phyloP scores from a whole-genome alignment of 64 coral and sea anemone species.

The Stichodactyla helianthus region DNA sequence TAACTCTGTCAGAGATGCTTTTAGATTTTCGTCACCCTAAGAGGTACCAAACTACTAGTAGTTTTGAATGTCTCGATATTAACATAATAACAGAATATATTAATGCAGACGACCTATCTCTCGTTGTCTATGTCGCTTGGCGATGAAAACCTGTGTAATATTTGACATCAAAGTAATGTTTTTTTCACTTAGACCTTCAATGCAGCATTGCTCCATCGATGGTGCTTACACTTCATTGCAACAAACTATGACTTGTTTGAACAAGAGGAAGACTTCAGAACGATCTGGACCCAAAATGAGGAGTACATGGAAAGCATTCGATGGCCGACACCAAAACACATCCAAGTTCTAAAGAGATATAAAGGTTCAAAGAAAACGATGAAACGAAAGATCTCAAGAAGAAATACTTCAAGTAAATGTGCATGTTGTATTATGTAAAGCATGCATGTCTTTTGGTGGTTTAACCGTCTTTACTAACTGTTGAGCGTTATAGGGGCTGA shows the following conservation, averaged over 20 bases:
- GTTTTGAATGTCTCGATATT: too few species aligned
- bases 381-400: background rate
- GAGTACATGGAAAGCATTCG: conserved; percentile 27
- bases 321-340: conserved; percentile 20
- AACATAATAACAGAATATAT: too few species aligned
- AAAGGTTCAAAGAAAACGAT: background rate
- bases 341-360: conserved; percentile 26
- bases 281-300: conserved; percentile 13
- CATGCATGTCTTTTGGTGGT: background rate
- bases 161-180: background rate
- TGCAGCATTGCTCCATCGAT: conserved; percentile 19
- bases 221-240: conserved; percentile 39
- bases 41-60: too few species aligned
- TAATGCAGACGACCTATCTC: background rate
- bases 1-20: too few species aligned
- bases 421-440: background rate
- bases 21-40: too few species aligned
- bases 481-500: too few species aligned
- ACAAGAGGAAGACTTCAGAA: conserved; percentile 6
- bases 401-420: background rate
- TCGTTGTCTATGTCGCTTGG: background rate
- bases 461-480: too few species aligned
- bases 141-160: background rate
- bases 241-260: conserved; percentile 27
- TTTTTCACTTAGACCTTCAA: conserved; percentile 12